phyloP scores from a whole-genome alignment of 2,113 vertebrate species.

The Hemiprocne comata region DNA sequence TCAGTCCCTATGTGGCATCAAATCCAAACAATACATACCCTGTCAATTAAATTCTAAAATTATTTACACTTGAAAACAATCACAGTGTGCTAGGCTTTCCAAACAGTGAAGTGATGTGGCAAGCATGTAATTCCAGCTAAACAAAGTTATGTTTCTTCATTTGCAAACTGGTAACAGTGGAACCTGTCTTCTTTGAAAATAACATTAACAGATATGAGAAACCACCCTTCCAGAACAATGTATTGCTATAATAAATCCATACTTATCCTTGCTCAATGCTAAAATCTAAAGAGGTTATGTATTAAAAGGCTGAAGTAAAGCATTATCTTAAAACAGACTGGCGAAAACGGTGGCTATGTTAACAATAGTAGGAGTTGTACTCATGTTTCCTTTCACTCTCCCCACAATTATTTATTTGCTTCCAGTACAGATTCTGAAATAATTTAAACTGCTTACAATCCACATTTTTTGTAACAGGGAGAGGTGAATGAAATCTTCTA shows the following conservation, averaged over 20 bases:
- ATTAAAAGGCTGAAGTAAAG: not conserved
- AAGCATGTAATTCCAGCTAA: not conserved
- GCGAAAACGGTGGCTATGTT: not conserved
- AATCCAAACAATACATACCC: not conserved
- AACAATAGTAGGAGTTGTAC: fast-evolving
- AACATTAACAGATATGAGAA: not conserved
- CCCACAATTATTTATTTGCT: not conserved
- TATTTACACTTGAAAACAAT: not conserved
- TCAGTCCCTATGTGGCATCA: not conserved
- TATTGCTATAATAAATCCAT: not conserved
- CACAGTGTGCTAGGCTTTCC: not conserved
- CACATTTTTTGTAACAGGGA: not conserved
- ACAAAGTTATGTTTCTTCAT: not conserved
- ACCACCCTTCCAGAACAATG: not conserved
- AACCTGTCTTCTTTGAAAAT: not conserved
- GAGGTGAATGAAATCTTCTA: not conserved
- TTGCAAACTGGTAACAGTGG: not conserved
- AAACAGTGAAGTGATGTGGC: not conserved
- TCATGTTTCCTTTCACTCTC: not conserved
- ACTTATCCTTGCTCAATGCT: not conserved
- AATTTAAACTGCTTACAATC: not conserved
- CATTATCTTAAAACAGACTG: not conserved
- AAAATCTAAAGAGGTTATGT: not conserved
- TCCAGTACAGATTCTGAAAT: not conserved
- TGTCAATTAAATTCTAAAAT: not conserved